phyloP scores from a whole-genome alignment of 2,888 invertebrate species.

The Hedychridium roseum region DNA sequence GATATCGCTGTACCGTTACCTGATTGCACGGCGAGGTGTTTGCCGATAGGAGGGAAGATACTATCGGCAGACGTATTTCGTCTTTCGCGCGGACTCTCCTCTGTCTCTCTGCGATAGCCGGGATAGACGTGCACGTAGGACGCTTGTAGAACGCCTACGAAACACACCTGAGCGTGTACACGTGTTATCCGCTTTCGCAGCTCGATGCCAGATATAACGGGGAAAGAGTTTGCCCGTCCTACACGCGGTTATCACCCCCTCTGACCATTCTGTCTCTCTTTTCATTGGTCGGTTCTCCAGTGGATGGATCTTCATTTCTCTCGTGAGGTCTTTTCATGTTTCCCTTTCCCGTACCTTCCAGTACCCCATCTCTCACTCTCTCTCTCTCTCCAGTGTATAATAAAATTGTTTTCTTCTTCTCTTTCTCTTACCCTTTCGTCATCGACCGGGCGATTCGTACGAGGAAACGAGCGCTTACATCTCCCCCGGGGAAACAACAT shows the following conservation, averaged over 20 bases:
- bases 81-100: conserved; percentile 6
- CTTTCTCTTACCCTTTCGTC: conserved; percentile 12
- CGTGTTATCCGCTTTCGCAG: conserved; percentile 28
- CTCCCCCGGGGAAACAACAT: too few relatives aligned
- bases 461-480: too few relatives aligned
- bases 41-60: conserved; percentile 33
- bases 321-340: too few relatives aligned
- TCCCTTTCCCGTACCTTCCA: background rate
- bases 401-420: conserved; percentile 17
- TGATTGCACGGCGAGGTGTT: conserved; percentile 20
- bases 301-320: too few relatives aligned
- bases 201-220: conserved; percentile 29
- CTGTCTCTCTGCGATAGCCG: conserved; percentile 1
- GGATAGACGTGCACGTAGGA: background rate
- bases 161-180: conserved; percentile 8
- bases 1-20: conserved; percentile 31
- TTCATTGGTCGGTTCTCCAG: too few relatives aligned
- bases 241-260: conserved; percentile 31
- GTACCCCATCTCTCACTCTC: background rate
- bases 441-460: conserved; percentile 4
- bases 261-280: too few relatives aligned
- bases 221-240: conserved; percentile 30
- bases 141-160: conserved; percentile 7
- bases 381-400: conserved; percentile 10
- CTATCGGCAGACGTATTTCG: conserved; percentile 27